Evolutionary conservation across 2,888 invertebrate genomes (phyloP).

Genomic region (Patella pellucida): DNA sequence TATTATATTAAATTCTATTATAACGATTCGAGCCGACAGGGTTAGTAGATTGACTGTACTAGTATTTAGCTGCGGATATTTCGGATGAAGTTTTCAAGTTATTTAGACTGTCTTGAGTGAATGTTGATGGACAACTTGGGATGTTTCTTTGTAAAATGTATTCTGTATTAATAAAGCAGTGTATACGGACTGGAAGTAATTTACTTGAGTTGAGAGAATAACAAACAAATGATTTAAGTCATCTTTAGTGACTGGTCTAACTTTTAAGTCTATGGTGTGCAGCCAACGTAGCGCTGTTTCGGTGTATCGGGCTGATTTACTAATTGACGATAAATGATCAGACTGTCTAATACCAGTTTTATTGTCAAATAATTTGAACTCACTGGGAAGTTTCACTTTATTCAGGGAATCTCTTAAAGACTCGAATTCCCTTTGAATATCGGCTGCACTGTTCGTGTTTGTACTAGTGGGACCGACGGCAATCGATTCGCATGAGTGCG

Average conservation of each 20-base stretch:
- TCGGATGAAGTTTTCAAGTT: constrained; percentile 26
- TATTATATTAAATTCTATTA: no score
- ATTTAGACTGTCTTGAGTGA: constrained; percentile 11
- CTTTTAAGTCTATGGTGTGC: neutral
- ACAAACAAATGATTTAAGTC: constrained; percentile 13
- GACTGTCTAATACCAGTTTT: constrained; percentile 23
- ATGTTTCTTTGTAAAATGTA: constrained; percentile 25
- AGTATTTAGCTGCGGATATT: constrained; percentile 7
- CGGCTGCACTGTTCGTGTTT: neutral
- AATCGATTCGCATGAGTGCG: neutral
- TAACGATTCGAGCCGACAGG: no score
- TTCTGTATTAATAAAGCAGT: constrained; percentile 29
- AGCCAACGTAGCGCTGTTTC: constrained; percentile 16
- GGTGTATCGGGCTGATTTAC: neutral
- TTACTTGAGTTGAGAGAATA: constrained; percentile 17
- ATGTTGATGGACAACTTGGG: constrained; percentile 26
- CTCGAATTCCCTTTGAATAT: neutral
- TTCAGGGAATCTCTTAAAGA: neutral
- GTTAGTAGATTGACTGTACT: no score
- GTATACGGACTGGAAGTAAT: constrained; percentile 28
- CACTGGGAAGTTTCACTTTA: constrained; percentile 8
- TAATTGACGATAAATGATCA: neutral
- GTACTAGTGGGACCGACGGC: neutral
- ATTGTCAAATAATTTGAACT: constrained; percentile 22
- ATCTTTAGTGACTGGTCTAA: neutral